These are phyloP conservation scores for Thumatha senex DNA, from an alignment of 2,888 invertebrate genomes.

Conservation along the genomic window DNA sequence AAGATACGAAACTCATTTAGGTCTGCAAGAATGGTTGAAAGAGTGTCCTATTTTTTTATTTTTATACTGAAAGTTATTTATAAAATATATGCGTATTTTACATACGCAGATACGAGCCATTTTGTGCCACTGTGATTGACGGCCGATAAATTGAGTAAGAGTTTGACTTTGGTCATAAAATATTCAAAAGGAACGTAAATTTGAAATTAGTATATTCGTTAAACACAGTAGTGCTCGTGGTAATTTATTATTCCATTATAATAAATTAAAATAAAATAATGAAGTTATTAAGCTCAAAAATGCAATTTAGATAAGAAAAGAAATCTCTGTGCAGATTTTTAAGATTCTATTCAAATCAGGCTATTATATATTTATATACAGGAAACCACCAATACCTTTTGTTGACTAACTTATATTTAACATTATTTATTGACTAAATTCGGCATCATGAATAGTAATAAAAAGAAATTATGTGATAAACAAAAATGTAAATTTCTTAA, in stretches of 20 bases:
- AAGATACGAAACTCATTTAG: slow-evolving; percentile 8
- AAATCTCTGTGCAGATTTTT: background rate
- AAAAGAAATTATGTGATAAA: slow-evolving; percentile 73
- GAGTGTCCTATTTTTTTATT: slow-evolving; percentile 27
- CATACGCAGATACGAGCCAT: background rate
- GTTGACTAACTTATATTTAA: slow-evolving; percentile 32
- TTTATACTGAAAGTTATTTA: slow-evolving; percentile 32
- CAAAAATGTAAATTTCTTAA: slow-evolving; percentile 64
- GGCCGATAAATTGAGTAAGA: background rate
- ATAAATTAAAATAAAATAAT: background rate
- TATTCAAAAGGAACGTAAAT: background rate
- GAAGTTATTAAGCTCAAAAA: background rate
- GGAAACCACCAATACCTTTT: slow-evolving; percentile 43
- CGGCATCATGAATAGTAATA: slow-evolving; percentile 50
- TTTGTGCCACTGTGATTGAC: slow-evolving; percentile 26
- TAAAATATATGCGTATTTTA: slow-evolving; percentile 27
- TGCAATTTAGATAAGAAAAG: slow-evolving; percentile 4
- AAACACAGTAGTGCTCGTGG: slow-evolving; percentile 11
- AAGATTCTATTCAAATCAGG: background rate
- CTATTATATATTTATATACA: background rate
- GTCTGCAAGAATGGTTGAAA: slow-evolving; percentile 16
- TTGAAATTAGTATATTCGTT: background rate
- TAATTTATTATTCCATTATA: background rate
- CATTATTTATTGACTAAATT: slow-evolving; percentile 60
- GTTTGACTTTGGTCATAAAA: background rate